Conservation (phyloP, 2,797 vertebrate genomes). For the Threskiornis aethiopicus region DNA sequence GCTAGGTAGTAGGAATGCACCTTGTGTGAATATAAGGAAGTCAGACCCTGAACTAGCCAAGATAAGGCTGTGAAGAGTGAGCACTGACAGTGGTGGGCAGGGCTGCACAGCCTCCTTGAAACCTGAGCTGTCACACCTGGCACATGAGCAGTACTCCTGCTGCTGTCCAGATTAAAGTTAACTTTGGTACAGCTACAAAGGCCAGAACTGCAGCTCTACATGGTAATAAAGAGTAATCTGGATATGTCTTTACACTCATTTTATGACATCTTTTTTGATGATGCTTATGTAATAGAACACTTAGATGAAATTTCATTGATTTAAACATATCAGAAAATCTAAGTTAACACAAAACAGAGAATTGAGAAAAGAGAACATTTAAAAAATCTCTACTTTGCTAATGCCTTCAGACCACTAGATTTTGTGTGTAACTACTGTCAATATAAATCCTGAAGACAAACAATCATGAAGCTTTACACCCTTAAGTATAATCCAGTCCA, state of each 20-base stretch:
- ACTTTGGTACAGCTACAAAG: background rate
- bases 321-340: background rate
- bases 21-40: fast-evolving
- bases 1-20: fast-evolving
- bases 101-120: background rate
- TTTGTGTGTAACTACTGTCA: background rate
- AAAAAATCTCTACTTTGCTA: background rate
- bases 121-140: background rate
- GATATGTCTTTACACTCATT: background rate
- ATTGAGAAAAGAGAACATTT: background rate
- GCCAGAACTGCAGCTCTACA: background rate
- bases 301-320: background rate
- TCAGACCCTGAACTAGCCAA: background rate
- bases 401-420: background rate
- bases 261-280: background rate
- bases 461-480: background rate
- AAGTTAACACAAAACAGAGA: background rate
- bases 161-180: background rate
- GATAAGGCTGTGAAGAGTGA: background rate
- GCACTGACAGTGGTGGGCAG: background rate
- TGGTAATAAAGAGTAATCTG: background rate
- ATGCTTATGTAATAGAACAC: background rate
- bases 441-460: background rate
- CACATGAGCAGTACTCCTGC: background rate
- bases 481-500: background rate